phyloP scores from a whole-genome alignment of 2,797 vertebrate species.

The Thalassophryne amazonica region DNA sequence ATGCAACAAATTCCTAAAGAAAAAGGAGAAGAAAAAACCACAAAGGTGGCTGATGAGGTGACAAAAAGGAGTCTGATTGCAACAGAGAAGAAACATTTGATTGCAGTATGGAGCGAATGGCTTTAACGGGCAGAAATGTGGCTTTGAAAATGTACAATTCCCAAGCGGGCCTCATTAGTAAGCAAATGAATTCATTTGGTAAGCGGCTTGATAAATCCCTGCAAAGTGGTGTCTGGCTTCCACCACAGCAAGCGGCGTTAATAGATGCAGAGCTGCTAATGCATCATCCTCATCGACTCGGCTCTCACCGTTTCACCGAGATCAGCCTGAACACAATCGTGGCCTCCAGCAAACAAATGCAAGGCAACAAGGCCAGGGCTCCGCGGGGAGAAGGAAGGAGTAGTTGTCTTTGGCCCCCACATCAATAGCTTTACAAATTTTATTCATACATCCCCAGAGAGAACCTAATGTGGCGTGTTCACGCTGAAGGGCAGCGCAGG shows the following conservation, averaged over 20 bases:
- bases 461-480: conserved; percentile 21
- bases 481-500: conserved; percentile 22
- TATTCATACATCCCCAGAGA: conserved; percentile 57
- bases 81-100: conserved; percentile 48
- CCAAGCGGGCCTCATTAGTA: conserved; percentile 58
- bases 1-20: too few relatives aligned
- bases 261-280: conserved; percentile 52
- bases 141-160: conserved; percentile 41
- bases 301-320: conserved; percentile 13
- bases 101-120: conserved; percentile 52
- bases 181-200: conserved; percentile 66
- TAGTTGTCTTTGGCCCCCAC: conserved; percentile 25
- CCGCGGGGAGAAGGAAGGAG: conserved; percentile 33
- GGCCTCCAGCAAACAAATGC: conserved; percentile 54
- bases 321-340: conserved; percentile 32
- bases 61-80: conserved; percentile 47
- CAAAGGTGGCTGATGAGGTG: conserved; percentile 43
- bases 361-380: conserved; percentile 50
- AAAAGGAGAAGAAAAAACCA: conserved; percentile 11
- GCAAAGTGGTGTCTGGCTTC: conserved; percentile 54
- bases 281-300: conserved; percentile 44
- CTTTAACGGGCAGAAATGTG: conserved; percentile 54
- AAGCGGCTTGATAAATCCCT: conserved; percentile 58
- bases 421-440: conserved; percentile 50
- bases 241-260: conserved; percentile 43